Percentiles rank a stretch among this genome's conserved stretches.
Evolutionary conservation across 2,797 vertebrate genomes (phyloP).

Genomic region (Trichosurus vulpecula): DNA sequence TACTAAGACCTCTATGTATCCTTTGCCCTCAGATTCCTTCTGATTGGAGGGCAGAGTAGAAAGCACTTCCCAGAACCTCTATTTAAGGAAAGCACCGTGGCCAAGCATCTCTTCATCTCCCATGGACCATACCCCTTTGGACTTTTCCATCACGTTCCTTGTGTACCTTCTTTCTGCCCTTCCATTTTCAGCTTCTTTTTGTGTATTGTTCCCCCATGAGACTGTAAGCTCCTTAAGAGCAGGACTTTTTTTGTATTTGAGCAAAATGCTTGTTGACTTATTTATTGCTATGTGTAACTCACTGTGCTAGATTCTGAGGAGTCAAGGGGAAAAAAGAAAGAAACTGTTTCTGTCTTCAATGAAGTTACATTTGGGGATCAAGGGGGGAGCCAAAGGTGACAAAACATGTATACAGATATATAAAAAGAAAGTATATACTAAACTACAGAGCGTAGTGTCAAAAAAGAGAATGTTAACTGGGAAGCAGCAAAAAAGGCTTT

Average conservation of each 20-base stretch:
- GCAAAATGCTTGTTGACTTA: neutral
- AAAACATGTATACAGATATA: too few species aligned
- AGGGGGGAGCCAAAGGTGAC: too few species aligned
- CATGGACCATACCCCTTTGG: neutral
- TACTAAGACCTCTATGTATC: neutral
- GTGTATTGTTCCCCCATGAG: neutral
- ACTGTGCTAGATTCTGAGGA: too few species aligned
- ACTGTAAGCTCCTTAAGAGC: neutral
- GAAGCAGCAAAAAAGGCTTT: too few species aligned
- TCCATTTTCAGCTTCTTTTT: neutral
- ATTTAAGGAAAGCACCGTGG: neutral
- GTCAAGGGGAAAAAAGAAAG: too few species aligned
- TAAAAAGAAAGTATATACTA: too few species aligned
- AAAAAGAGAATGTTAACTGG: too few species aligned
- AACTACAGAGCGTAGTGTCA: too few species aligned
- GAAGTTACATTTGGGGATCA: too few species aligned
- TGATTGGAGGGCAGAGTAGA: neutral
- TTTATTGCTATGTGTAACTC: too few species aligned
- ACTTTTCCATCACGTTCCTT: neutral
- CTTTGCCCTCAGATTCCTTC: neutral
- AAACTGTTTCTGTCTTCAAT: too few species aligned
- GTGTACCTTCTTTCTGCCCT: neutral
- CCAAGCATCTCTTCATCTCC: neutral
- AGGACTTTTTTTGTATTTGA: neutral
- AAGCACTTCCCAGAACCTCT: neutral